Conservation (phyloP, 1,140 invertebrate species). For the Dreissena polymorpha region DNA sequence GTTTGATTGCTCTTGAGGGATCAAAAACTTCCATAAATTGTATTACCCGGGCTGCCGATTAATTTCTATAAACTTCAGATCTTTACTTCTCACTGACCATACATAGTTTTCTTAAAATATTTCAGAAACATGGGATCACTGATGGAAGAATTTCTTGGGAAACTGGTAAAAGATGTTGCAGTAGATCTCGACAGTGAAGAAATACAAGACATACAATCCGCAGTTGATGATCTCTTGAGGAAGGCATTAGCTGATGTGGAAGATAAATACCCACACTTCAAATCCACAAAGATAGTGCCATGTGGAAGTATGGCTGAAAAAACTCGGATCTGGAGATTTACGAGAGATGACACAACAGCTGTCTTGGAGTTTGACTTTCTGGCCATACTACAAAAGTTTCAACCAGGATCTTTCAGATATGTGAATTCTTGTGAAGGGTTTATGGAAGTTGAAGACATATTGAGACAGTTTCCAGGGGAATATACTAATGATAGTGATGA, state of each 20-base stretch:
- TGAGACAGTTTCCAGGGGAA: background rate
- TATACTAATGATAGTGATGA: background rate
- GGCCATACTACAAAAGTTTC: conserved; percentile 1
- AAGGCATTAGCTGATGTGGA: background rate
- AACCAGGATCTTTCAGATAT: background rate
- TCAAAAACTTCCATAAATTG: too few species aligned
- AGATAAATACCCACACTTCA: conserved; percentile 6
- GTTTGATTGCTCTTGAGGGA: too few species aligned
- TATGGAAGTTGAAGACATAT: conserved; percentile 12
- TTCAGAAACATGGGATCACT: too few species aligned
- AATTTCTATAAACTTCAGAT: too few species aligned
- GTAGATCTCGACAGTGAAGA: background rate
- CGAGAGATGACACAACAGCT: background rate
- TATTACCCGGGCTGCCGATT: too few species aligned
- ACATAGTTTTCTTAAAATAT: too few species aligned
- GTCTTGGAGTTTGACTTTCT: conserved; percentile 7
- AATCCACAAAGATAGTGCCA: conserved; percentile 7
- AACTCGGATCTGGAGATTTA: conserved; percentile 7
- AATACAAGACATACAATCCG: conserved; percentile 7
- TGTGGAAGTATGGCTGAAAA: conserved; percentile 1
- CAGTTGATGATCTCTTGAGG: background rate
- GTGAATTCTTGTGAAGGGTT: conserved; percentile 1
- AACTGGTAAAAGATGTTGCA: too few species aligned
- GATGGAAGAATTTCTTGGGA: too few species aligned
- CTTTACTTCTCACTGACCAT: too few species aligned